phyloP scores from a whole-genome alignment of 2,113 vertebrate species.

The Panthera tigris region DNA sequence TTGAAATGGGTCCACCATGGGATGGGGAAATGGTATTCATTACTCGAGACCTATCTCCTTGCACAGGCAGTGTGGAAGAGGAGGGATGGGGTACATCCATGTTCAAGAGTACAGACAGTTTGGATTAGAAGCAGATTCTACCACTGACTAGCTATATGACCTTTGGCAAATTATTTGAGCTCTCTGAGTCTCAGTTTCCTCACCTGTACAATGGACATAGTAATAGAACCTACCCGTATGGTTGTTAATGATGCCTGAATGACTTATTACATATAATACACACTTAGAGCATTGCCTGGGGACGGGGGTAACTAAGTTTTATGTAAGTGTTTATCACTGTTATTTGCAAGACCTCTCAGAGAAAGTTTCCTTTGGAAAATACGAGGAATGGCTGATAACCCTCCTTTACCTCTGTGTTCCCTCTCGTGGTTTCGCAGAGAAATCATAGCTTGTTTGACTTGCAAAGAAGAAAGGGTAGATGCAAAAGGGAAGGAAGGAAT shows the following conservation, averaged over 20 bases:
- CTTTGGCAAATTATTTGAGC: neutral
- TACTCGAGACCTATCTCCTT: neutral
- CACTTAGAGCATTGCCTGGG: neutral
- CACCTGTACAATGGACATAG: neutral
- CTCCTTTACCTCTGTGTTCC: neutral
- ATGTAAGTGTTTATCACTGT: neutral
- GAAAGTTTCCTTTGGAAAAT: neutral
- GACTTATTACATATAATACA: neutral
- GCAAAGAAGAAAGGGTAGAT: neutral
- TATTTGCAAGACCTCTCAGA: neutral
- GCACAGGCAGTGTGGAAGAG: neutral
- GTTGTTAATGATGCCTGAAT: neutral
- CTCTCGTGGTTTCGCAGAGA: neutral
- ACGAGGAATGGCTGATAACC: neutral
- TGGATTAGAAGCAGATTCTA: neutral
- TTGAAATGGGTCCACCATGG: neutral
- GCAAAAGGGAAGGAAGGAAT: neutral
- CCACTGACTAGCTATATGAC: neutral
- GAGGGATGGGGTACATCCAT: accelerated
- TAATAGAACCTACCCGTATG: neutral
- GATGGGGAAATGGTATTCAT: neutral
- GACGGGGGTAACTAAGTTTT: too few species aligned
- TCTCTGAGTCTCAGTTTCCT: neutral
- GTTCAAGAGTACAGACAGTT: neutral
- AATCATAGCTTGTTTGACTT: neutral